Percentiles rank a stretch among this genome's conserved stretches.
Evolutionary conservation across 2,797 vertebrate genomes (phyloP).

Genomic region (Stomatorhinus walkeri): DNA sequence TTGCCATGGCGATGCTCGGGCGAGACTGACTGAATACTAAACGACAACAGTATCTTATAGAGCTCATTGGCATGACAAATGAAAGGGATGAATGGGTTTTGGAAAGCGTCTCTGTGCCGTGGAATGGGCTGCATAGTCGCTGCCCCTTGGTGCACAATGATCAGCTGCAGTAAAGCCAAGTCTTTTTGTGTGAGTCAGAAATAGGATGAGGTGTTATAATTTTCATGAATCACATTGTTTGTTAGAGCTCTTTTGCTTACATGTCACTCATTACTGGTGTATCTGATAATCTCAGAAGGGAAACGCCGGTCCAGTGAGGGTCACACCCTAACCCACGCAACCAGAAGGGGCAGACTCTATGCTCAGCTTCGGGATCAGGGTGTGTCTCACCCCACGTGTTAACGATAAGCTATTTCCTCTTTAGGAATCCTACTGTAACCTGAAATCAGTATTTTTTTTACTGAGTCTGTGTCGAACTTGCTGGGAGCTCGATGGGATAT

Average conservation of each 20-base stretch:
- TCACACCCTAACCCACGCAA: not conserved
- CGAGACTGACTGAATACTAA: not conserved
- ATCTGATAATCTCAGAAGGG: not conserved
- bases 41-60: not conserved
- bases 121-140: not conserved
- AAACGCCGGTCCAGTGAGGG: not conserved
- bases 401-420: not conserved
- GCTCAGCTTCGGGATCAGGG: not conserved
- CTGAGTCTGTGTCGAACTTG: not conserved
- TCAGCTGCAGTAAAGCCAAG: not conserved
- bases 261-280: not conserved
- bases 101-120: not conserved
- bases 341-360: not conserved
- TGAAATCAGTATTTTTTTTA: not conserved
- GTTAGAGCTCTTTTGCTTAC: not conserved
- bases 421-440: not conserved
- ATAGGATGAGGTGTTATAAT: not conserved
- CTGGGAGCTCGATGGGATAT: not conserved
- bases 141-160: not conserved
- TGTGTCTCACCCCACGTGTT: not conserved
- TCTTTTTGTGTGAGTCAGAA: not conserved
- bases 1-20: not conserved
- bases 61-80: not conserved
- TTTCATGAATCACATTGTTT: not conserved
- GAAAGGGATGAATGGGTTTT: not conserved